Evolutionary conservation across 2,888 invertebrate genomes (phyloP).

Genomic region (Synanthedon formicaeformis): DNA sequence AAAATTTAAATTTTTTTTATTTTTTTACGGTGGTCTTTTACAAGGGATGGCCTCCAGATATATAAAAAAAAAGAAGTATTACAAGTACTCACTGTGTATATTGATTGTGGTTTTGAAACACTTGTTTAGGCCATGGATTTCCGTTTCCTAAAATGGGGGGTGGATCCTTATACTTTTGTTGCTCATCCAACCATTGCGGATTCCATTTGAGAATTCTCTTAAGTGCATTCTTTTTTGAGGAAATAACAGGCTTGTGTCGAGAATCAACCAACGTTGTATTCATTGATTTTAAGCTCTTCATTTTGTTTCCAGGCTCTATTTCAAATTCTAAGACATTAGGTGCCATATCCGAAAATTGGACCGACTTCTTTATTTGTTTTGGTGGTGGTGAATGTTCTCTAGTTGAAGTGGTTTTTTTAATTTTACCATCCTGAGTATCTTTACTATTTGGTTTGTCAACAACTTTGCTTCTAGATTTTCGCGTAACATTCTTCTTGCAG

Average conservation of each 20-base stretch:
- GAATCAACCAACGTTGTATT: constrained; percentile 34
- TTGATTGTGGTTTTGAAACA: constrained; percentile 68
- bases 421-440: too few relatives aligned
- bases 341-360: constrained; percentile 35
- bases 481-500: background rate
- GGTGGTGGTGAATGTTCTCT: constrained; percentile 19
- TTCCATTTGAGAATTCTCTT: constrained; percentile 74
- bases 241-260: constrained; percentile 36
- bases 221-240: constrained; percentile 58
- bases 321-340: constrained; percentile 36
- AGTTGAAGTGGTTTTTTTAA: constrained; percentile 31
- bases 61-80: too few relatives aligned
- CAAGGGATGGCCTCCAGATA: too few relatives aligned
- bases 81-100: constrained; percentile 66
- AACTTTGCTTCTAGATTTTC: too few relatives aligned
- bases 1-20: too few relatives aligned
- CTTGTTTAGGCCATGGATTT: constrained; percentile 61
- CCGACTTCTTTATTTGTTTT: constrained; percentile 34
- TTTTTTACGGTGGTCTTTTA: too few relatives aligned
- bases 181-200: constrained; percentile 74
- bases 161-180: constrained; percentile 52
- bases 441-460: constrained; percentile 17
- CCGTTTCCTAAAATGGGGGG: constrained; percentile 67
- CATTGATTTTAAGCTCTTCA: constrained; percentile 43
- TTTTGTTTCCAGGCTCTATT: constrained; percentile 48